These are phyloP conservation scores for Chrysolina haemoptera DNA, from an alignment of 2,888 invertebrate species.

Conservation along the genomic window DNA sequence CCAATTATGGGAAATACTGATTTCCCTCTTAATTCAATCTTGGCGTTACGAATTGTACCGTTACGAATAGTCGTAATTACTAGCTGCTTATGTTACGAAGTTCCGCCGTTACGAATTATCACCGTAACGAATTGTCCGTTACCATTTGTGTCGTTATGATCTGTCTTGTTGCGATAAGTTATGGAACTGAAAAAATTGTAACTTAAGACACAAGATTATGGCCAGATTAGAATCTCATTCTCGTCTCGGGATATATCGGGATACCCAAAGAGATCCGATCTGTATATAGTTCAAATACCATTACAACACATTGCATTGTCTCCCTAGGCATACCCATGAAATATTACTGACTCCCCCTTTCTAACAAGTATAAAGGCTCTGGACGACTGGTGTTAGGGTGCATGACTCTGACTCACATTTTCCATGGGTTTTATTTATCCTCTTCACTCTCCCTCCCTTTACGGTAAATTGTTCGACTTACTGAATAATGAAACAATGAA, in stretches of 20 bases:
- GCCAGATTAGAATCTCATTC: too few species aligned
- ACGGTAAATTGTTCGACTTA: conserved; percentile 33
- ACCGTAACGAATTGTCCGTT: too few species aligned
- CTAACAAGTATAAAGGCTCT: conserved; percentile 28
- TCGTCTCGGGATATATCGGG: not conserved
- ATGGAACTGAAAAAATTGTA: too few species aligned
- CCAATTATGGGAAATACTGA: too few species aligned
- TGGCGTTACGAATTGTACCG: too few species aligned
- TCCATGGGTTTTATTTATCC: conserved; percentile 17
- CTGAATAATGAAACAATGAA: conserved; percentile 38
- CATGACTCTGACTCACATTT: conserved; percentile 40
- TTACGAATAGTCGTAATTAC: too few species aligned
- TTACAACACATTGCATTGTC: not conserved
- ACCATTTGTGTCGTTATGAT: too few species aligned
- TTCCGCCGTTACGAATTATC: too few species aligned
- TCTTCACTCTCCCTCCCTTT: conserved; percentile 21
- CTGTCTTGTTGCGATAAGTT: too few species aligned
- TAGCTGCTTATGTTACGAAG: too few species aligned
- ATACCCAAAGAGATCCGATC: not conserved
- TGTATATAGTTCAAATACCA: not conserved
- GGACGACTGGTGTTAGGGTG: conserved; percentile 40
- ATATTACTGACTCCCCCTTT: conserved; percentile 8
- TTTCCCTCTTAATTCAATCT: too few species aligned
- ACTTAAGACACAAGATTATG: too few species aligned
- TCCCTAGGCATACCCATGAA: not conserved